A percentile compares a stretch with the other conserved stretches of the same genome.
Evolutionary conservation across 1,140 invertebrate genomes (phyloP).

Genomic region (Antheraea pernyi): DNA sequence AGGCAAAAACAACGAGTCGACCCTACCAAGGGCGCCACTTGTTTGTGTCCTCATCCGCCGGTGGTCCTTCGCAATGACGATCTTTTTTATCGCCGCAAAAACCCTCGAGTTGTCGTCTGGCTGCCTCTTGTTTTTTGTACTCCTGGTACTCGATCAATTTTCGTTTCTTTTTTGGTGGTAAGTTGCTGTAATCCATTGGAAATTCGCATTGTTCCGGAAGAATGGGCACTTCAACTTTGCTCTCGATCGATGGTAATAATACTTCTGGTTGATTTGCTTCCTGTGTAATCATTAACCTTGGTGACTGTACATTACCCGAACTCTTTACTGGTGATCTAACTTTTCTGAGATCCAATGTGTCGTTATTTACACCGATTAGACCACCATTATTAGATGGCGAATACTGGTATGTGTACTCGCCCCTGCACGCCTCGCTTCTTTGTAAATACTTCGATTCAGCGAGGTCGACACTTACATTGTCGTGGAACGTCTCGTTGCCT

Average conservation of each 20-base stretch:
- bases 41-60: slow-evolving; percentile 50
- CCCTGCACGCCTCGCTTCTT: slow-evolving; percentile 55
- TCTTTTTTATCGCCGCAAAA: slow-evolving; percentile 66
- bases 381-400: slow-evolving; percentile 34
- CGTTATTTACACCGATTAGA: slow-evolving; percentile 36
- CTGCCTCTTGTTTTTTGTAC: slow-evolving; percentile 73
- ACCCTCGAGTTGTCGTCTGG: slow-evolving; percentile 60
- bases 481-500: slow-evolving; percentile 57
- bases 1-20: slow-evolving; percentile 8
- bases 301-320: slow-evolving; percentile 19
- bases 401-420: slow-evolving; percentile 49
- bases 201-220: slow-evolving; percentile 70
- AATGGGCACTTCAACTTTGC: slow-evolving; percentile 40
- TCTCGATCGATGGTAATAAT: slow-evolving; percentile 34
- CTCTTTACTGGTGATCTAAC: slow-evolving; percentile 57
- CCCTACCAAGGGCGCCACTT: slow-evolving; percentile 71
- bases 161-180: slow-evolving; percentile 76
- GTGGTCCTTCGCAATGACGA: slow-evolving; percentile 40
- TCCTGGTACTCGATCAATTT: slow-evolving; percentile 76
- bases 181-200: slow-evolving; percentile 73
- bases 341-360: slow-evolving; percentile 68
- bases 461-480: slow-evolving; percentile 32
- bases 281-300: slow-evolving; percentile 36
- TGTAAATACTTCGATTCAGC: slow-evolving; percentile 48
- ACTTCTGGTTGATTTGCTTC: slow-evolving; percentile 48